Percentiles rank a stretch among this genome's conserved stretches.
Conservation (phyloP, 23 tunicate species). For the Trididemnum miniatum region DNA sequence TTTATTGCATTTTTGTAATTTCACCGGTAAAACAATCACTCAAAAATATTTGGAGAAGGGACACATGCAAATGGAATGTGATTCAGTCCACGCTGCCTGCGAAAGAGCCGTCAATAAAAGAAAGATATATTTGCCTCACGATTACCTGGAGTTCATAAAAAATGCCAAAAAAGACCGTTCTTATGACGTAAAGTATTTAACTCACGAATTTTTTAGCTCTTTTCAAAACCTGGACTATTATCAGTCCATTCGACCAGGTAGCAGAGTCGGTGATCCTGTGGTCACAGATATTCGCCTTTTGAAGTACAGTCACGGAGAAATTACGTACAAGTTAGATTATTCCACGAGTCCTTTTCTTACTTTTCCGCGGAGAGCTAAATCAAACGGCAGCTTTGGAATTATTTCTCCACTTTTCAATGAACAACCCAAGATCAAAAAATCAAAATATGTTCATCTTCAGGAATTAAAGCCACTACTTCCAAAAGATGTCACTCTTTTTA, state of each 20-base stretch:
- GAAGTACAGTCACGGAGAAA: not conserved
- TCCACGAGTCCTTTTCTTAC: not conserved
- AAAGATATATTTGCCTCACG: not conserved
- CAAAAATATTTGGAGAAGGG: not conserved
- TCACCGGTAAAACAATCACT: not conserved
- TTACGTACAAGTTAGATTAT: not conserved
- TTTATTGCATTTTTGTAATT: not conserved
- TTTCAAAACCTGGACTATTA: not conserved
- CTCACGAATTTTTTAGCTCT: not conserved
- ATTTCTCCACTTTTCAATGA: not conserved
- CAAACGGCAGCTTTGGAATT: not conserved
- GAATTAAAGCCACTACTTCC: not conserved
- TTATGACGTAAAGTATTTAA: not conserved
- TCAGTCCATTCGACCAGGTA: not conserved
- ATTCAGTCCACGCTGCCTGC: not conserved
- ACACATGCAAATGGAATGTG: not conserved
- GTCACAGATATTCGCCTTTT: not conserved
- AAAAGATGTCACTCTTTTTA: not conserved
- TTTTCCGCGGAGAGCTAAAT: not conserved
- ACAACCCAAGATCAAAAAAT: not conserved
- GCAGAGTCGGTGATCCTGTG: not conserved
- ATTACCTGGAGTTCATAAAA: not conserved
- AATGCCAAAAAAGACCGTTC: not conserved
- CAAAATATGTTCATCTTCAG: not conserved
- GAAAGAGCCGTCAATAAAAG: not conserved